A percentile compares a stretch with the other conserved stretches of the same genome.
These are phyloP conservation scores for Colius striatus DNA, from an alignment of 2,113 vertebrate species.

Conservation along the genomic window DNA sequence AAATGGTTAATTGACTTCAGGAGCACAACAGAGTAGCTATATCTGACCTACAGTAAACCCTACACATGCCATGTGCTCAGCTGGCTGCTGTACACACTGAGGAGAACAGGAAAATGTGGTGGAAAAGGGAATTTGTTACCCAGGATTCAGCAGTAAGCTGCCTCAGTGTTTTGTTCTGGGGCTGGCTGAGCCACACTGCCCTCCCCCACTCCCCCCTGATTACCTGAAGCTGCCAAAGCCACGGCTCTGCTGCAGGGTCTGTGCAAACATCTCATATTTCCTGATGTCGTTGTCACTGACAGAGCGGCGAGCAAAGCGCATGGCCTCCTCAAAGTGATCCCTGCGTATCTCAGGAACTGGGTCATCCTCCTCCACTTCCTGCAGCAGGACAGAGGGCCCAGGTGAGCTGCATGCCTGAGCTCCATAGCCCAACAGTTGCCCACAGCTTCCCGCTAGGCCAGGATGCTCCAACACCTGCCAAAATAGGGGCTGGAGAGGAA, in stretches of 20 bases:
- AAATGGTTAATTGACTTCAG: not conserved
- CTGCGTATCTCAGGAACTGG: slow-evolving; percentile 96
- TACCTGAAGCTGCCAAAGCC: slow-evolving; percentile 99
- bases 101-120: not conserved
- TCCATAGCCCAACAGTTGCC: not conserved
- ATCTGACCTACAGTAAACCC: not conserved
- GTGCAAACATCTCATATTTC: slow-evolving; percentile 99
- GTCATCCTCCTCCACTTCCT: slow-evolving; percentile 98
- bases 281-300: slow-evolving; percentile 99
- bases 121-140: not conserved
- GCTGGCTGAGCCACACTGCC: not conserved
- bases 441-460: not conserved
- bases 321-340: slow-evolving; percentile 98
- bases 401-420: not conserved
- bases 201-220: not conserved
- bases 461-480: not conserved
- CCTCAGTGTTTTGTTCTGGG: not conserved
- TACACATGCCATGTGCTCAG: not conserved
- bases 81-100: not conserved
- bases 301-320: slow-evolving; percentile 97
- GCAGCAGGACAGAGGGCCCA: not conserved
- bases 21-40: not conserved
- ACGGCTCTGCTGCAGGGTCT: slow-evolving; percentile 98
- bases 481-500: not conserved
- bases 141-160: not conserved